Percentiles rank a stretch among this genome's conserved stretches.
Evolutionary conservation across 2,888 invertebrate genomes (phyloP).

Genomic region (Microctonus brassicae): DNA sequence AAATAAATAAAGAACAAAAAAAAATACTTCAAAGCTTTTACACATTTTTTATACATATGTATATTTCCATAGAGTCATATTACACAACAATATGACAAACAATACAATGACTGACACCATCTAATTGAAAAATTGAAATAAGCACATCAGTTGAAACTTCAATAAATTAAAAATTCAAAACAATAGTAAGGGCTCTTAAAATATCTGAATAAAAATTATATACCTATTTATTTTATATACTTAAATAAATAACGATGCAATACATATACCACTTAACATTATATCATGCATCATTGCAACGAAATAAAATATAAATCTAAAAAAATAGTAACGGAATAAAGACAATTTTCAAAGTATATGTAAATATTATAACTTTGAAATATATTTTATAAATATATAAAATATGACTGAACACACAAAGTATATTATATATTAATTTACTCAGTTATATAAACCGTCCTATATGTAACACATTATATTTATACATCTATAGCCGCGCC

Average conservation of each 20-base stretch:
- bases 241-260: no score
- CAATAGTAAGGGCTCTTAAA: no score
- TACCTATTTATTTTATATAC: no score
- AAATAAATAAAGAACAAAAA: neutral
- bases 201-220: no score
- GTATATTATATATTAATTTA: neutral
- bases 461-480: neutral
- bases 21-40: neutral
- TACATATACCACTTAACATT: constrained; percentile 7
- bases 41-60: neutral
- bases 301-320: neutral
- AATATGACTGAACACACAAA: neutral
- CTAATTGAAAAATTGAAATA: constrained; percentile 41
- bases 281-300: neutral
- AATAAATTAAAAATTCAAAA: constrained; percentile 36
- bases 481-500: constrained; percentile 21
- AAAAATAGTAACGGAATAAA: neutral
- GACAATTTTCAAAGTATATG: neutral
- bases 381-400: neutral
- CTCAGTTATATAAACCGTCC: neutral
- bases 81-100: neutral
- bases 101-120: neutral
- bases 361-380: no score
- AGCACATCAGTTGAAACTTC: constrained; percentile 43
- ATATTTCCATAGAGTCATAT: no score